These are phyloP conservation scores for Fistularia tabacaria DNA, from an alignment of 2,797 vertebrate genomes.

Conservation along the genomic window DNA sequence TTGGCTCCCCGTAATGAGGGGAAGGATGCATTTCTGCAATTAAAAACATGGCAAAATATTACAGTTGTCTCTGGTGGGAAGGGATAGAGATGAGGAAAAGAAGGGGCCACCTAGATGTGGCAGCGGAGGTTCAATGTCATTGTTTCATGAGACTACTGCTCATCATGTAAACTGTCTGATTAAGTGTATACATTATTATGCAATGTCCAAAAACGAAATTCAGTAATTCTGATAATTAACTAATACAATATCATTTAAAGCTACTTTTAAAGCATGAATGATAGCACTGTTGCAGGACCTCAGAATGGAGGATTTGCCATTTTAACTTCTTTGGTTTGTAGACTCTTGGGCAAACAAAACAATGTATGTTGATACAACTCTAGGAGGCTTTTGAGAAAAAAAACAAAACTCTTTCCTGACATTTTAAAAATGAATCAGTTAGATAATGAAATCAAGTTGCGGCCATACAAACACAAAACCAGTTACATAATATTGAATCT, in stretches of 20 bases:
- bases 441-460: no score
- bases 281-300: not conserved
- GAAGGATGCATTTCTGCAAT: conserved; percentile 96
- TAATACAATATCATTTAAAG: no score
- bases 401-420: no score
- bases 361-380: no score
- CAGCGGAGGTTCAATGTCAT: conserved; percentile 39
- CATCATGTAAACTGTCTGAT: conserved; percentile 38
- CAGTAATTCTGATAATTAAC: not conserved
- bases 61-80: conserved; percentile 64
- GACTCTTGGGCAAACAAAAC: not conserved
- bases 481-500: no score
- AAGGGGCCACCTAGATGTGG: conserved; percentile 36
- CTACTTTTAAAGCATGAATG: no score
- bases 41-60: conserved; percentile 80
- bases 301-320: not conserved
- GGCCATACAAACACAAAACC: no score
- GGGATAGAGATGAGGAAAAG: conserved; percentile 45
- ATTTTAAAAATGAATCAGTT: no score
- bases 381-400: no score
- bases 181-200: conserved; percentile 12
- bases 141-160: conserved; percentile 47
- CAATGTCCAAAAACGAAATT: conserved; percentile 9
- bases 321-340: not conserved
- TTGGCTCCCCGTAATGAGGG: conserved; percentile 91